Evolutionary conservation across 2,113 vertebrate genomes (phyloP).

Genomic region (Oreotragus oreotragus): DNA sequence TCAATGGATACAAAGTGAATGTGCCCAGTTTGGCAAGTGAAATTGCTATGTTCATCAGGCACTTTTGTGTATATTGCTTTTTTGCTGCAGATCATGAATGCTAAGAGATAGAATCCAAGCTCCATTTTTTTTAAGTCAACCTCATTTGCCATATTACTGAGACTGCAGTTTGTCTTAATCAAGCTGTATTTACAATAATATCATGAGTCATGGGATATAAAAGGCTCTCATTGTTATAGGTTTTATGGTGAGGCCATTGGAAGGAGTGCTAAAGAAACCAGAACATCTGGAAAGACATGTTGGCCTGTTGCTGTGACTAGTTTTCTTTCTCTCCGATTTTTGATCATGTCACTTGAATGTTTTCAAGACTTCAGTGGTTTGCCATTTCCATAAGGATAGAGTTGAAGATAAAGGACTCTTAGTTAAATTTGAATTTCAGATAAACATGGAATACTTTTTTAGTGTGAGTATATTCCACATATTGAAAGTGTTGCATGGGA

Average conservation of each 20-base stretch:
- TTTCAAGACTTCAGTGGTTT: background rate
- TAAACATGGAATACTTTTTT: background rate
- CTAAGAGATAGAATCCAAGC: background rate
- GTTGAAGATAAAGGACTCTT: background rate
- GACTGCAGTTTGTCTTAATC: conserved; percentile 18
- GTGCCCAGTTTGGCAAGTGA: conserved; percentile 12
- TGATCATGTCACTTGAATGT: background rate
- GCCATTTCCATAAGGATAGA: background rate
- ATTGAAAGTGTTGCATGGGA: background rate
- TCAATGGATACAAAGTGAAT: conserved; percentile 23
- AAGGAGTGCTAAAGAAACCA: background rate
- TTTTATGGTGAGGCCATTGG: background rate
- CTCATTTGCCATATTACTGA: background rate
- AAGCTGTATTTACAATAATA: background rate
- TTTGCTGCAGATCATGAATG: background rate
- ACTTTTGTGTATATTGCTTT: background rate
- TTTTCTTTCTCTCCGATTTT: conserved; percentile 24
- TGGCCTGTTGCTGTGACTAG: background rate
- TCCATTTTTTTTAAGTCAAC: background rate
- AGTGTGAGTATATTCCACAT: background rate
- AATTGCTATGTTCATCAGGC: background rate
- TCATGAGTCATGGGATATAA: background rate
- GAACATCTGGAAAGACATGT: background rate
- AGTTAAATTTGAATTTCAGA: conserved; percentile 33
- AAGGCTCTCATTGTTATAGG: background rate